Percentiles rank a stretch among this genome's conserved stretches.
Conservation (phyloP, 2,888 invertebrate genomes). For the Caenorhabditis panamensis region DNA sequence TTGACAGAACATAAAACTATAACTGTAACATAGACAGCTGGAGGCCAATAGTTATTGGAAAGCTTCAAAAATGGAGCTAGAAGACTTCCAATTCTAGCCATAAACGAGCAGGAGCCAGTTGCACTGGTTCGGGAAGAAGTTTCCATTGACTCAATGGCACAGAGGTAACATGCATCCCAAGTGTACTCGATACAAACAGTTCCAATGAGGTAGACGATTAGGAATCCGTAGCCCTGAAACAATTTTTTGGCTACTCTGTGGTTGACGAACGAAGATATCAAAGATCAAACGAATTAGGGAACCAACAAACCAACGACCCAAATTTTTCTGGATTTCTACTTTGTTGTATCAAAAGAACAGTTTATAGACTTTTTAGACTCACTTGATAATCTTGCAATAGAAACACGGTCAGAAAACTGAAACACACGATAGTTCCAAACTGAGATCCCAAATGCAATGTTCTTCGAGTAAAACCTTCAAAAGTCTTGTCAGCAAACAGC, state of each 20-base stretch:
- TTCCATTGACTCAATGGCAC: slow-evolving; percentile 74
- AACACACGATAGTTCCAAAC: slow-evolving; percentile 55
- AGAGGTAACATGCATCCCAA: slow-evolving; percentile 77
- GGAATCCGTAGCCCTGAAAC: slow-evolving; percentile 68
- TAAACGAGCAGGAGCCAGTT: slow-evolving; percentile 70
- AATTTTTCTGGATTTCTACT: no score
- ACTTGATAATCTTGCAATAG: slow-evolving; percentile 14
- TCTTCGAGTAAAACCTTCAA: slow-evolving; percentile 68
- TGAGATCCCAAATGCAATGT: slow-evolving; percentile 73
- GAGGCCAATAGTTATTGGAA: slow-evolving; percentile 70
- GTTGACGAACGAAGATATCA: no score
- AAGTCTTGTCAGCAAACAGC: slow-evolving; percentile 66
- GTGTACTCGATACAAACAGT: slow-evolving; percentile 76
- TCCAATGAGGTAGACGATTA: slow-evolving; percentile 72
- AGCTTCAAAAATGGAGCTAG: slow-evolving; percentile 70
- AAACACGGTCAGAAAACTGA: neutral
- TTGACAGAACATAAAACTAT: slow-evolving; percentile 70
- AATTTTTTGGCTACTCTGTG: no score
- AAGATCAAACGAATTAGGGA: no score
- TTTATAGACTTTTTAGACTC: neutral
- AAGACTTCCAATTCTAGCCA: slow-evolving; percentile 74
- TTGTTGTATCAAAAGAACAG: no score
- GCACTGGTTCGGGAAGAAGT: slow-evolving; percentile 70
- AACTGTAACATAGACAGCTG: slow-evolving; percentile 72
- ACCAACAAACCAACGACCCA: no score